These are phyloP conservation scores for Pentalonia nigronervosa DNA, from an alignment of 1,140 invertebrate species.

Conservation along the genomic window DNA sequence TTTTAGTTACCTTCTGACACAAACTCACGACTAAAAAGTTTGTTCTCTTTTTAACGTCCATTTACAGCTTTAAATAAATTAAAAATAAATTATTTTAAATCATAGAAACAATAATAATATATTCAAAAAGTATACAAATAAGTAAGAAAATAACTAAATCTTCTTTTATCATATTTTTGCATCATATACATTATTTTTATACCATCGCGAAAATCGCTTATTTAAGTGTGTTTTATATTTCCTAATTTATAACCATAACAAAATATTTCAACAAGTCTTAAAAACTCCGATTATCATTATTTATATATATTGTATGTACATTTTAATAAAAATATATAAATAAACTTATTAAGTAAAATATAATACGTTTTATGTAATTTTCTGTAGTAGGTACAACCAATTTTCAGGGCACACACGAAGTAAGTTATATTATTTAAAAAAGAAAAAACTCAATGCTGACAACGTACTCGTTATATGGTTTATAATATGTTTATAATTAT, in stretches of 20 bases:
- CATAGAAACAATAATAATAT: neutral
- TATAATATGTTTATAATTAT: no score
- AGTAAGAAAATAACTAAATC: neutral
- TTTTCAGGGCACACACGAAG: no score
- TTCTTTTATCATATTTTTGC: neutral
- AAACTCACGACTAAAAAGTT: neutral
- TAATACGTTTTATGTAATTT: no score
- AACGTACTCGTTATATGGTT: no score
- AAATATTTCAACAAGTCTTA: neutral
- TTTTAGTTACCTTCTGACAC: neutral
- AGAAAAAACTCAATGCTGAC: no score
- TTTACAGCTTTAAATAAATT: neutral
- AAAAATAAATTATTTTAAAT: neutral
- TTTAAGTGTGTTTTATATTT: neutral
- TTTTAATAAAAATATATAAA: neutral
- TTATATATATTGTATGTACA: neutral
- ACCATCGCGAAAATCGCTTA: neutral
- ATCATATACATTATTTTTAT: neutral
- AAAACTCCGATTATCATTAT: neutral
- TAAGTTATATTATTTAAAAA: neutral
- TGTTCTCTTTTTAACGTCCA: neutral
- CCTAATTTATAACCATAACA: neutral
- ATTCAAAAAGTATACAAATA: neutral
- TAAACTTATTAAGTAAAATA: no score
- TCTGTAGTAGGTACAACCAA: no score